Base-by-base conservation (phyloP, 2,113 vertebrate genomes). In the Barbus barbus region DNA sequence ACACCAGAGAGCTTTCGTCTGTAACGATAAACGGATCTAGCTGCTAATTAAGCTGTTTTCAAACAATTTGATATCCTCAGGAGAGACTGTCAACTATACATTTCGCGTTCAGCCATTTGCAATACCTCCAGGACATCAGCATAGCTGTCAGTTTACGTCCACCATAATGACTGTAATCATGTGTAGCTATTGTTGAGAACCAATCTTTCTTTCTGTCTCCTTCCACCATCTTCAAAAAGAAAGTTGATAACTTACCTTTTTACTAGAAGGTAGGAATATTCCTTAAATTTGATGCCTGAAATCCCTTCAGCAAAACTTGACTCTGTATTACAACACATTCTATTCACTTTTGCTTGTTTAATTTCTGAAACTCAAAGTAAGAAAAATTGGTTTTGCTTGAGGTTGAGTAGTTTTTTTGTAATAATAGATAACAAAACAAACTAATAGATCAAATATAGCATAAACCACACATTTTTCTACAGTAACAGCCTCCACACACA, bases 31-130 rank as follows among this genome's bases (percentile, higher is more conserved):
- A 60, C 6, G 14, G 51, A 81, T 82, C 18, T 44, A 53, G 13
- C 31, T 46, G 73, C 81, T 84, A 86, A 86, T 80, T 84, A 81
- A 78, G 80, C 44, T 84, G 65, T 86, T 84, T 88, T 88, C 74
- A 84, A 88, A 84, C 20, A 77, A 77, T 78, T 58, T 60, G 46
- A 75, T 86, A 84, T 82, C 60, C 73, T 41, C 75, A 61, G 28
- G 58, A 85, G 79, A 67, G 38, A 83, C 63, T 65, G 60, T 78
- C 72, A 51, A 16, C 73, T 46, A 58, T 24, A 36, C 8, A 48
- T n/a, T n/a, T n/a, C n/a, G n/a, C n/a, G n/a, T n/a, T n/a, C n/a
- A n/a, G n/a, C n/a, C n/a, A n/a, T 80, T 56, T 74, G 56, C 80
- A 84, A 44, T 75, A 86, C 46, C 63, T 86, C 36, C 53, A 71